phyloP scores from a whole-genome alignment of 1,140 invertebrate genomes.

The Tenebrio molitor region DNA sequence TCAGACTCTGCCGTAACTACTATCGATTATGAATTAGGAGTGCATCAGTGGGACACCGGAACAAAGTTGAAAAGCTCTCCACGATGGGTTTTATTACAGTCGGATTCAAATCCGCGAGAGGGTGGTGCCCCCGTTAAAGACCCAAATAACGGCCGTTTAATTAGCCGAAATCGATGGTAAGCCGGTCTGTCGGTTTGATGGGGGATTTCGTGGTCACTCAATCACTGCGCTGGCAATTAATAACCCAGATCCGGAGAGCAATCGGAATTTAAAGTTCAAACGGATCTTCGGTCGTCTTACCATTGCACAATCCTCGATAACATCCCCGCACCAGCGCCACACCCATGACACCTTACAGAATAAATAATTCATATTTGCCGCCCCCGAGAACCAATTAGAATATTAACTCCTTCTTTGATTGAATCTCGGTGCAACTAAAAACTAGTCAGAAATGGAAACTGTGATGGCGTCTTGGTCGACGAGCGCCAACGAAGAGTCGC shows the following conservation, averaged over 20 bases:
- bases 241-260: background rate
- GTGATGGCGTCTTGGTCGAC: background rate
- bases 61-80: slow-evolving; percentile 14
- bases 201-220: slow-evolving; percentile 19
- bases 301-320: background rate
- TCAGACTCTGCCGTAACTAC: no score
- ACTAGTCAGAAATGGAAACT: slow-evolving; percentile 10
- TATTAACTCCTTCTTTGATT: background rate
- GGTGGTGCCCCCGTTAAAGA: background rate
- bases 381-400: background rate
- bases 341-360: no score
- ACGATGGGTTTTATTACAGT: background rate
- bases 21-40: background rate
- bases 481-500: background rate
- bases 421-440: background rate
- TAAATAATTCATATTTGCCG: slow-evolving; percentile 24
- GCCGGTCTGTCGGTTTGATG: slow-evolving; percentile 1
- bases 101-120: slow-evolving; percentile 8
- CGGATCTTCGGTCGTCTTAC: slow-evolving; percentile 2
- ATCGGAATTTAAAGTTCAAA: background rate
- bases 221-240: slow-evolving; percentile 21
- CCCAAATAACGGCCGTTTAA: background rate
- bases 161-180: background rate
- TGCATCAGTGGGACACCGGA: background rate
- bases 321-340: slow-evolving; percentile 10